These are phyloP conservation scores for Phaetusa simplex DNA, from an alignment of 2,113 vertebrate genomes.

Conservation along the genomic window DNA sequence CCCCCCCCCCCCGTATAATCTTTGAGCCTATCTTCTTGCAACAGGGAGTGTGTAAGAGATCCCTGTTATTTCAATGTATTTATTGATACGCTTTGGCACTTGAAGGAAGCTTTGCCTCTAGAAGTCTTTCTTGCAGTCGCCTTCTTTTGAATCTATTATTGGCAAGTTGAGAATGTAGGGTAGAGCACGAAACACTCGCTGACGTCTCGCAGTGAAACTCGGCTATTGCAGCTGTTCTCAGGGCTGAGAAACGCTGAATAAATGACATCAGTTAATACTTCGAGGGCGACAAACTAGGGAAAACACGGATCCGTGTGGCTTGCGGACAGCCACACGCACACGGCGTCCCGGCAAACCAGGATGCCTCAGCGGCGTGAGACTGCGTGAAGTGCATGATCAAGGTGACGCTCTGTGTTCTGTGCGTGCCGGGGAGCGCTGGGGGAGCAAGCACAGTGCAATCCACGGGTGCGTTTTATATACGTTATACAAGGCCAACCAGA, in stretches of 20 bases:
- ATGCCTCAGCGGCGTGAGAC: no score
- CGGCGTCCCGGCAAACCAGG: background rate
- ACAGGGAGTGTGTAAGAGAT: background rate
- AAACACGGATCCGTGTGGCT: background rate
- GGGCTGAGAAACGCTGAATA: background rate
- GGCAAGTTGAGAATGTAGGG: background rate
- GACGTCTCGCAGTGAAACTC: background rate
- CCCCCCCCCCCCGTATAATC: background rate
- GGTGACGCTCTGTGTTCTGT: background rate
- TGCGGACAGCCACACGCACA: background rate
- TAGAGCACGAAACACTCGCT: background rate
- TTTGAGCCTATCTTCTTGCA: background rate
- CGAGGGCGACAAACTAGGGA: background rate
- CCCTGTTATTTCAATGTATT: background rate
- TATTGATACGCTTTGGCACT: background rate
- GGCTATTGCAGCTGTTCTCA: background rate
- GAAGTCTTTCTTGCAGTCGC: background rate
- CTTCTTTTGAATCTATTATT: background rate
- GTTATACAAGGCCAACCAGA: background rate
- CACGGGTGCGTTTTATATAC: background rate
- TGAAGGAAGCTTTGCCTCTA: background rate
- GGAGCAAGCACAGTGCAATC: background rate
- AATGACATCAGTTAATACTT: background rate
- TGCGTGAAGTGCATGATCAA: no score
- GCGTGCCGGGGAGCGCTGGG: accelerated